Conservation (phyloP, 2,113 vertebrate species). For the Percopsis transmontana region DNA sequence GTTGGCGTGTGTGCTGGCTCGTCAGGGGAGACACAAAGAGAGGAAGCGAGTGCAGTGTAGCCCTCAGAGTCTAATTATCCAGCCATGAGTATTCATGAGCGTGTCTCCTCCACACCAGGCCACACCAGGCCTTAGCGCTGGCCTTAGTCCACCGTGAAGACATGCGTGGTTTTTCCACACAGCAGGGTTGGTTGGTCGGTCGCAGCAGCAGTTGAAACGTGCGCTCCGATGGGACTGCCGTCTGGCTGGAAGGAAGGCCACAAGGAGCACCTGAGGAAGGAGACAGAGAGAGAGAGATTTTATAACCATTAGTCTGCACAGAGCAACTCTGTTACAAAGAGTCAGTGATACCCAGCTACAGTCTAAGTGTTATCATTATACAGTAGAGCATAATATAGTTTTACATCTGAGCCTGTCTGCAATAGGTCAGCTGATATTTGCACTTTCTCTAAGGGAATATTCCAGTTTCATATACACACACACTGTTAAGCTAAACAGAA, state of each 20-base stretch:
- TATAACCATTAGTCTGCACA: slow-evolving; percentile 32
- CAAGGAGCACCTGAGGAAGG: slow-evolving; percentile 42
- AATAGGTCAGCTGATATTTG: slow-evolving; percentile 1
- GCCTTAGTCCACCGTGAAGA: slow-evolving; percentile 43
- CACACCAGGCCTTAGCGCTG: slow-evolving; percentile 30
- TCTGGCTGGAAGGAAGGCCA: slow-evolving; percentile 46
- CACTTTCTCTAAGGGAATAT: slow-evolving; percentile 9
- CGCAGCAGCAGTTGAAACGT: neutral
- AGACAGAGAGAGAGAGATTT: slow-evolving; percentile 31
- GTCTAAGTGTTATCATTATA: slow-evolving; percentile 18
- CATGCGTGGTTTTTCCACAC: neutral
- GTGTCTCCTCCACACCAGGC: slow-evolving; percentile 22
- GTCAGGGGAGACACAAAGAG: slow-evolving; percentile 14
- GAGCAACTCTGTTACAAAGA: slow-evolving; percentile 24
- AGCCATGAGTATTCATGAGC: slow-evolving; percentile 61
- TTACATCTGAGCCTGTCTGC: slow-evolving; percentile 17
- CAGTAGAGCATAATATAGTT: slow-evolving; percentile 12
- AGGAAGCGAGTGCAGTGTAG: slow-evolving; percentile 14
- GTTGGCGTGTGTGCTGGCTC: slow-evolving; percentile 1
- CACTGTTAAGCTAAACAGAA: no score
- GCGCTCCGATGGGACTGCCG: neutral
- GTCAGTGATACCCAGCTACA: slow-evolving; percentile 20
- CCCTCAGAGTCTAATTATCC: slow-evolving; percentile 63
- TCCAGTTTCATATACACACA: slow-evolving; percentile 4
- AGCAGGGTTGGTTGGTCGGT: neutral